Evolutionary conservation across 2,797 vertebrate genomes (phyloP), one percentile per base, ranked within the genome.

Genomic region (Urocyon cinereoargenteus): DNA sequence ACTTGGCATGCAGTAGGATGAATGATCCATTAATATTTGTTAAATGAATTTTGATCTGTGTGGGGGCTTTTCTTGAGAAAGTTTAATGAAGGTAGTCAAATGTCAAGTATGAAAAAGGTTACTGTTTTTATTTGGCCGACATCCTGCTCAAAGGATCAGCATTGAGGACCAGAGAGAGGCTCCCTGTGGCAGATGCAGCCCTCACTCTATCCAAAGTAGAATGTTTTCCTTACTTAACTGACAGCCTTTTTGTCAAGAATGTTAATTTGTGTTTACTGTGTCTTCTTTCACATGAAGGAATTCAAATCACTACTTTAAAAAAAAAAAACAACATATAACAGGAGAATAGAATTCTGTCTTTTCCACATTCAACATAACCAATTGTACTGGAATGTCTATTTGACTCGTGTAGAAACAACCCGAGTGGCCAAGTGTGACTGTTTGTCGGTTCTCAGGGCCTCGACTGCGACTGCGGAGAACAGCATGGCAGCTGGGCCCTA

Each of bases 311-410:
- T 9, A 13, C 28, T 78, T 88, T 4, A 59, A 73, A 90, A 90
- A 92, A 40, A 45, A 8, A 45, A 45, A 7, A 40, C n/a, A n/a
- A 75, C 4, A 9, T 0, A 1, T 89, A 81, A 49, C 15, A 10
- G 2, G 4, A 94, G 89, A 85, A 55, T 13, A 34, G 8, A 51
- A 5, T 91, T 70, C 66, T 14, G 1, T 10, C 53, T 81, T 70
- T 34, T 0, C 22, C 0, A 0, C 2, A 0, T 15, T 45, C 72
- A 22, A 7, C 2, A 24, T 1, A 26, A 78, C 2, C 8, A 31
- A 5, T 45, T 2, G 22, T 12, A 0, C 11, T 62, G 49, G 86
- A 53, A 40, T 22, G 18, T 22, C 40, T 72, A 6, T 83, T 77
- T 89, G 5, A 53, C 62, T 84, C 12, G 2, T 10, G 28, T 1